Evolutionary conservation across 2,888 invertebrate genomes (phyloP), one percentile per base, ranked within the genome.

Genomic region (Crepidodera aurea): DNA sequence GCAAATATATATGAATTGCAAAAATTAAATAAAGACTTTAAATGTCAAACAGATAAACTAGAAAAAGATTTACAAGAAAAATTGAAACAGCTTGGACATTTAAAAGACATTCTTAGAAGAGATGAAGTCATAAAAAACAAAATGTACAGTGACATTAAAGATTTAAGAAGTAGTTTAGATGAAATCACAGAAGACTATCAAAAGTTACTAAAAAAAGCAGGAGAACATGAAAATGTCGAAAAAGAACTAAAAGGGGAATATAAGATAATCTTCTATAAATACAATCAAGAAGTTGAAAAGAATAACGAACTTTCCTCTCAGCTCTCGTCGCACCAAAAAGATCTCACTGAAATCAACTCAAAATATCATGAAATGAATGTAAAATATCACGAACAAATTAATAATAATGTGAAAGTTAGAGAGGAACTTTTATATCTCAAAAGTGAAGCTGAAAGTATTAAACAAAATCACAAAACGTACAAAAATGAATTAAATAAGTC

Each of bases 1-100:
- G 25, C 18, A 1, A 56, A 67, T 19, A 62, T 66, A 27, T 37
- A 27, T 5, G 66, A 69, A 42, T 54, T 68, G 3, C 62, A 62
- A 25, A 53, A 61, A 6, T 13, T 65, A 19, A 68, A 67, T 25
- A 60, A 53, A 13, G 50, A 58, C 13, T 34, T 67, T 40, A 57
- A 67, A 54, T 13, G 0, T 5, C 63, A 56, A 10, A 51, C 66
- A 18, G 42, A 51, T 25, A 42, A 53, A 18, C 32, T 65, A 25
- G 54, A 69, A 15, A 37, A 60, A n/a, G 63, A 68, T 19, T 37
- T 68, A n/a, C 53, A 56, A 7, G 40, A 46, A 12, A 70, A 67
- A 51, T 50, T 63, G 4, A 44, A 39, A 1, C 67, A 67, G 55
- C 51, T 68, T 10, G 46, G 60, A 4, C 50, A 65, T 1, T 19